These are phyloP conservation scores for Galleria mellonella DNA, from an alignment of 1,140 invertebrate species.

Conservation along the genomic window DNA sequence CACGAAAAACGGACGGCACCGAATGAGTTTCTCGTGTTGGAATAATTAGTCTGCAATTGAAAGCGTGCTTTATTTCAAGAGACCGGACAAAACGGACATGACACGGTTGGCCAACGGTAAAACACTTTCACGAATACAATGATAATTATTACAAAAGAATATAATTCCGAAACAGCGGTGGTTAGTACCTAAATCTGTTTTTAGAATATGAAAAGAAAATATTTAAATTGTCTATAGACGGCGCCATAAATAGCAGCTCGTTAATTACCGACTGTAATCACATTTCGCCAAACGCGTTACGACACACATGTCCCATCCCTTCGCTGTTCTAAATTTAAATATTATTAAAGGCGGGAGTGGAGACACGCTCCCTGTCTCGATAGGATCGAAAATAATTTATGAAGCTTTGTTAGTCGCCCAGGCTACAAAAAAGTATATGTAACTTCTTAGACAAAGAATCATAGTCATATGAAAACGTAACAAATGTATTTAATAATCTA, in stretches of 20 bases:
- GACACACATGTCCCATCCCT: constrained; percentile 72
- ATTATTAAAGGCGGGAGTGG: constrained; percentile 61
- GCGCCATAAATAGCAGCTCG: constrained; percentile 59
- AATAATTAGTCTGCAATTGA: constrained; percentile 74
- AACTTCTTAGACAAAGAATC: background rate
- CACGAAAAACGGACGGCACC: constrained; percentile 62
- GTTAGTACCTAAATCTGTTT: constrained; percentile 18
- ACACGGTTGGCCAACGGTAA: constrained; percentile 64
- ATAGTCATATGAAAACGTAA: background rate
- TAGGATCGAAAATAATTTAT: constrained; percentile 67
- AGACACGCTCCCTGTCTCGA: constrained; percentile 58
- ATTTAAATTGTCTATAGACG: constrained; percentile 48
- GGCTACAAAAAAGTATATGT: constrained; percentile 6
- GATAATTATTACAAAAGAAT: constrained; percentile 51
- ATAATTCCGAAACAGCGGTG: constrained; percentile 38
- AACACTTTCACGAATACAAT: constrained; percentile 69
- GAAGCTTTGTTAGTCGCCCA: constrained; percentile 52
- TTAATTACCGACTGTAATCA: constrained; percentile 71
- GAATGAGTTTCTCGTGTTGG: constrained; percentile 70
- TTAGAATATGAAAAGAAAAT: constrained; percentile 47
- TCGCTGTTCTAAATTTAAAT: constrained; percentile 71
- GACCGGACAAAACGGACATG: constrained; percentile 56
- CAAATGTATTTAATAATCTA: background rate
- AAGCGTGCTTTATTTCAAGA: constrained; percentile 71
- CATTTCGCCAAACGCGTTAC: constrained; percentile 73